phyloP scores from a whole-genome alignment of 2,888 invertebrate genomes.

The Petrolisthes manimaculis region DNA sequence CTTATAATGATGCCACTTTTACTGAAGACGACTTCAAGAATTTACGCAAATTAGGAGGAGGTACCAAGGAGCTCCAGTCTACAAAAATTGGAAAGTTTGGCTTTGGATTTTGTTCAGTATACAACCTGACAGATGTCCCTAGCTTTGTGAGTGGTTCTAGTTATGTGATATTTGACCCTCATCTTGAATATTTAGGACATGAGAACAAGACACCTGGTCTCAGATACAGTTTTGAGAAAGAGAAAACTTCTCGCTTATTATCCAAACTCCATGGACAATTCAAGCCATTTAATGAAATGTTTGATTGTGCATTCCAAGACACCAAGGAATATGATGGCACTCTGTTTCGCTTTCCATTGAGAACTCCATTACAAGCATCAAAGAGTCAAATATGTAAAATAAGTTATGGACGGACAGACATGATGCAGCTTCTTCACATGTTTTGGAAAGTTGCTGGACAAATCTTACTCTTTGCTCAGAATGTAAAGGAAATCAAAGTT shows the following conservation, averaged over 20 bases:
- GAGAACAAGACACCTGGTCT: constrained; percentile 20
- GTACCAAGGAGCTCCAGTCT: constrained; percentile 32
- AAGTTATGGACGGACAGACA: constrained; percentile 15
- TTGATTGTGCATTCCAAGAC: constrained; percentile 31
- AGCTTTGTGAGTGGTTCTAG: constrained; percentile 41
- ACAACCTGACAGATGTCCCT: constrained; percentile 45
- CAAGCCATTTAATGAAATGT: constrained; percentile 34
- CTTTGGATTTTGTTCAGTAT: constrained; percentile 45
- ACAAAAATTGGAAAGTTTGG: constrained; percentile 55
- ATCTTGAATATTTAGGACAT: constrained; percentile 17
- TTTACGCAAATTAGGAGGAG: constrained; percentile 26
- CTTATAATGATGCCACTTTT: constrained; percentile 34
- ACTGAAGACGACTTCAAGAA: constrained; percentile 37
- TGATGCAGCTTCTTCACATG: constrained; percentile 38
- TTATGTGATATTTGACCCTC: constrained; percentile 51
- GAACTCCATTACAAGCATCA: constrained; percentile 36
- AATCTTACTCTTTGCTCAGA: constrained; percentile 37
- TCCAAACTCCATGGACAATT: constrained; percentile 39
- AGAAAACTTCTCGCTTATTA: constrained; percentile 23
- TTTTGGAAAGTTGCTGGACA: constrained; percentile 32
- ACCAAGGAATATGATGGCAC: constrained; percentile 19
- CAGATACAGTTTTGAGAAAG: constrained; percentile 23
- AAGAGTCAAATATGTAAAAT: constrained; percentile 36
- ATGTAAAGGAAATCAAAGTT: constrained; percentile 36
- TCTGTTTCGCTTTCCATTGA: constrained; percentile 39